Conservation (phyloP, 2,113 vertebrate species). For the Odontophorus gujanensis region DNA sequence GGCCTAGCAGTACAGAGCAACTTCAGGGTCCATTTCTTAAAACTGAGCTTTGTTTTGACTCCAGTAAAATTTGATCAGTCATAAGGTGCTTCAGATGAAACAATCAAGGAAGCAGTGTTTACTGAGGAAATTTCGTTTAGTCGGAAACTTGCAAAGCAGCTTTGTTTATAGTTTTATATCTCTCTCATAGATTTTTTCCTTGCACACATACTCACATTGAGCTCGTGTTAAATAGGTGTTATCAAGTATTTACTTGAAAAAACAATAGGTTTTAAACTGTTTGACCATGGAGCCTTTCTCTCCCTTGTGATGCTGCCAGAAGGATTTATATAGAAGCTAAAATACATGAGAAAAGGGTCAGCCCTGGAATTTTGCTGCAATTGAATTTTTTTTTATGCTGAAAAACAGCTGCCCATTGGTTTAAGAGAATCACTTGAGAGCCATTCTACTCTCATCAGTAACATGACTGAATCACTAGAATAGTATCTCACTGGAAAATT, state of each 20-base stretch:
- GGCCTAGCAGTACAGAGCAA: neutral
- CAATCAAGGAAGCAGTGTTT: conserved; percentile 13
- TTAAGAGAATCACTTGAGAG: neutral
- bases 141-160: conserved; percentile 35
- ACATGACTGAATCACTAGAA: neutral
- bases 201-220: neutral
- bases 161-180: conserved; percentile 26
- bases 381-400: conserved; percentile 1
- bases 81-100: conserved; percentile 3
- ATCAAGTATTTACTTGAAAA: conserved; percentile 66
- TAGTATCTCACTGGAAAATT: neutral
- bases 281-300: conserved; percentile 52
- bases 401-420: conserved; percentile 14
- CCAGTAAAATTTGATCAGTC: neutral
- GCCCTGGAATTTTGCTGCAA: conserved; percentile 36
- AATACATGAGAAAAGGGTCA: conserved; percentile 43
- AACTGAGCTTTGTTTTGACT: neutral
- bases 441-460: neutral
- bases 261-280: conserved; percentile 54
- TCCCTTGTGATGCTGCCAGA: conserved; percentile 46
- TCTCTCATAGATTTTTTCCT: conserved; percentile 12
- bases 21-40: neutral
- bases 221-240: conserved; percentile 56
- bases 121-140: conserved; percentile 52
- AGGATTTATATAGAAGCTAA: conserved; percentile 49